phyloP scores from a whole-genome alignment of 2,888 invertebrate genomes.

The Vannuccia rotundouncinata region DNA sequence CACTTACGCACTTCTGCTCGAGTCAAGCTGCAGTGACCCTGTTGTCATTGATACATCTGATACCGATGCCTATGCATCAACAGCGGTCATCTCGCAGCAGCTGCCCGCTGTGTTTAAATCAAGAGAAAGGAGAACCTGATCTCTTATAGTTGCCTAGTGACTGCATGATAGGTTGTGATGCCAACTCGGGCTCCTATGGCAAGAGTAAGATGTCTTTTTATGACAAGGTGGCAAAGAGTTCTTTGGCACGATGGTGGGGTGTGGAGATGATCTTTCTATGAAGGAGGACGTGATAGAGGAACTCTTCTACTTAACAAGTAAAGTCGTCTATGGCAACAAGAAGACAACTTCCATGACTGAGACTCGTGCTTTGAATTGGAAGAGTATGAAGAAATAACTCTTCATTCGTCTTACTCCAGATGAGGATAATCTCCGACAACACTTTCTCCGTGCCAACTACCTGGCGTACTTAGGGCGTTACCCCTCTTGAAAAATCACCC shows the following conservation, averaged over 20 bases:
- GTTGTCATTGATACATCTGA: slow-evolving; percentile 20
- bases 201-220: background rate
- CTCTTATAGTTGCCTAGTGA: slow-evolving; percentile 4
- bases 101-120: slow-evolving; percentile 7
- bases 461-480: slow-evolving; percentile 6
- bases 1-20: background rate
- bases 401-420: slow-evolving; percentile 15
- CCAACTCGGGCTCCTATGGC: slow-evolving; percentile 21
- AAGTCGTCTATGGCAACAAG: slow-evolving; percentile 16
- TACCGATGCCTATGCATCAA: background rate
- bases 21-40: slow-evolving; percentile 18
- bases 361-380: slow-evolving; percentile 6
- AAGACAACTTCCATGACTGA: slow-evolving; percentile 16
- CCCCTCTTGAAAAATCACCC: background rate
- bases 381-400: slow-evolving; percentile 6
- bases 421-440: slow-evolving; percentile 16
- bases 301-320: background rate
- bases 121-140: background rate
- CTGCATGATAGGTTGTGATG: slow-evolving; percentile 24
- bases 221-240: slow-evolving; percentile 18
- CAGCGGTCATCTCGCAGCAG: slow-evolving; percentile 19
- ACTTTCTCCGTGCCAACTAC: slow-evolving; percentile 15
- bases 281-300: background rate
- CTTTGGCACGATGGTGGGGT: background rate
- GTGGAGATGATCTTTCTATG: background rate